Evolutionary conservation across 2,113 vertebrate species (phyloP), one percentile per base, ranked within the genome.

Genomic region (Grus americana): DNA sequence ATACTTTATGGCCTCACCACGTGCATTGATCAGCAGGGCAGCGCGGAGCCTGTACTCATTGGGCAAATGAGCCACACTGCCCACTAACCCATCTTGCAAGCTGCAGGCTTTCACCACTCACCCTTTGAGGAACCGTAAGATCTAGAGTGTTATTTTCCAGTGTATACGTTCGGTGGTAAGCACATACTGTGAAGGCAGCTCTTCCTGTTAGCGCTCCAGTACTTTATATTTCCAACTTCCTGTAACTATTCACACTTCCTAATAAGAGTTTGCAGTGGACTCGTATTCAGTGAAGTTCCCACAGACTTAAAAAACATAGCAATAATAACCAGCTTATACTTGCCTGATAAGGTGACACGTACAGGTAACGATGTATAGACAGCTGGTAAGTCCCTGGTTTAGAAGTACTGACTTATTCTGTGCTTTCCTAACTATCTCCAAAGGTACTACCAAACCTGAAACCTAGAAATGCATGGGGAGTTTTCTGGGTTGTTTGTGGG

Each of bases 161-260:
- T 1, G n/a, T 30, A 49, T 7, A 59, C 18, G 30, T 46, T 62
- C 0, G 0, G 52, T 21, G 38, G 63, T 36, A 34, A 86, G 66
- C 57, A 59, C 55, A 50, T 0, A 23, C 57, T 30, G 38, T 15
- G 61, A 90, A 85, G 38, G 82, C 75, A 93, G 83, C 88, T 47
- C 84, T 82, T 93, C 88, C 90, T 93, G 93, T 84, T 84, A 75
- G 84, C 58, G 32, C 85, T 94, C 89, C 88, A 92, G 87, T 32
- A 89, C 42, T 92, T 95, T 57, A 18, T 57, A 92, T 86, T 91
- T 92, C 95, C 94, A 96, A 12, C 79, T 93, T 92, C 88, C 86
- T 93, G 82, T 82, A 83, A 91, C 88, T 52, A 74, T 80, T 95
- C 88, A 91, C 91, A 92, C 95, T 91, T 93, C 89, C 92, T 94